These are phyloP conservation scores for Hypsopygia costalis DNA, from an alignment of 2,888 invertebrate species.

Conservation along the genomic window DNA sequence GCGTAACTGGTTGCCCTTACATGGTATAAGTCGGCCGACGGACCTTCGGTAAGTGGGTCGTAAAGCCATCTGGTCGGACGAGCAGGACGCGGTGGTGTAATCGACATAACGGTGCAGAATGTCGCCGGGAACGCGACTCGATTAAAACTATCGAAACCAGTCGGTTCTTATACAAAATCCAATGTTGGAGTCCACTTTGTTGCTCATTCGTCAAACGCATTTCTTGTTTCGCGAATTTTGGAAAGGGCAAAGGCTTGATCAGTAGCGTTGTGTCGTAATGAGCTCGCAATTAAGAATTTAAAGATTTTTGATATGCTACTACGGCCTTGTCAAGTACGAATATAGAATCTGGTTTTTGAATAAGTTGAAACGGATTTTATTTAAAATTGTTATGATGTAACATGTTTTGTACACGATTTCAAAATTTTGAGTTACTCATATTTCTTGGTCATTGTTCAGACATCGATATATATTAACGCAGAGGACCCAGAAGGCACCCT, in stretches of 20 bases:
- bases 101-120: slow-evolving; percentile 15
- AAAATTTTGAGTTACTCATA: too few species aligned
- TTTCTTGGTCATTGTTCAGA: too few species aligned
- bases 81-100: slow-evolving; percentile 53
- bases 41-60: slow-evolving; percentile 75
- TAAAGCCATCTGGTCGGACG: slow-evolving; percentile 71
- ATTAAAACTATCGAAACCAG: neutral
- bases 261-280: neutral
- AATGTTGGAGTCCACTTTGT: neutral
- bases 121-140: neutral
- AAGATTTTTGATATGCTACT: neutral
- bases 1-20: slow-evolving; percentile 65
- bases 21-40: slow-evolving; percentile 55
- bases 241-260: neutral
- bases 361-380: too few species aligned
- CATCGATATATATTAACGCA: too few species aligned
- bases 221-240: neutral
- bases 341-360: neutral
- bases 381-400: too few species aligned
- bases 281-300: neutral
- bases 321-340: neutral
- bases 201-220: neutral
- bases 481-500: too few species aligned
- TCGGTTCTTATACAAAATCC: neutral
- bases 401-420: too few species aligned